These are phyloP conservation scores for Mythimna vitellina DNA, from an alignment of 2,888 invertebrate species.

Conservation along the genomic window DNA sequence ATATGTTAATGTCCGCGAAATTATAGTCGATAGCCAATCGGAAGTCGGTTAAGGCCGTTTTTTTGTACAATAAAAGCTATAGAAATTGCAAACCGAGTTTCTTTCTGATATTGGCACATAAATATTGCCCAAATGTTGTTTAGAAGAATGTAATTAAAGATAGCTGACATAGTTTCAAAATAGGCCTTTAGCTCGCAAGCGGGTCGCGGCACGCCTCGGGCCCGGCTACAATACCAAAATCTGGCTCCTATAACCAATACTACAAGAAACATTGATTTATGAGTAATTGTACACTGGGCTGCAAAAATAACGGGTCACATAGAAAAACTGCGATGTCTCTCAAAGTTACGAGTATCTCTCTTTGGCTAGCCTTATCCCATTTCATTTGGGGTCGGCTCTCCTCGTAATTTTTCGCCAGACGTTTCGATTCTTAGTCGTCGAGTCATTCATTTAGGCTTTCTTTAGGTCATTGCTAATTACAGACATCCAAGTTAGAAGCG, in stretches of 20 bases:
- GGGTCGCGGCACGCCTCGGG: slow-evolving; percentile 43
- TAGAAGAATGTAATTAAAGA: slow-evolving; percentile 57
- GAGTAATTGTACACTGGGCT: slow-evolving; percentile 8
- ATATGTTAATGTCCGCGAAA: slow-evolving; percentile 71
- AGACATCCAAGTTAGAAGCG: no score
- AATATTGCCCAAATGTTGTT: slow-evolving; percentile 60
- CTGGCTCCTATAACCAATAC: slow-evolving; percentile 10
- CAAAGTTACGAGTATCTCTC: no score
- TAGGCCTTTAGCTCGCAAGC: slow-evolving; percentile 40
- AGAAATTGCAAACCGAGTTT: slow-evolving; percentile 45
- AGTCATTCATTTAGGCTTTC: no score
- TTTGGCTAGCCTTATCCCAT: no score
- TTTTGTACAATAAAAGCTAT: slow-evolving; percentile 53
- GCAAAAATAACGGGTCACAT: no score
- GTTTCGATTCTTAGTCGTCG: no score
- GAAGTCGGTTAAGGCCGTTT: slow-evolving; percentile 71
- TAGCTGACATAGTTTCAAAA: slow-evolving; percentile 61
- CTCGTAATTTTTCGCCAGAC: no score
- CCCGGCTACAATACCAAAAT: slow-evolving; percentile 10
- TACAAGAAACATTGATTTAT: slow-evolving; percentile 32
- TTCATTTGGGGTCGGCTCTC: no score
- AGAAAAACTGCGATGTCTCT: no score
- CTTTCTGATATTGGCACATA: slow-evolving; percentile 62
- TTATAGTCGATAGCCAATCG: slow-evolving; percentile 65
- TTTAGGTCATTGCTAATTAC: no score